Conservation (phyloP, 2,113 vertebrate genomes). For the Puntigrus tetrazona region DNA sequence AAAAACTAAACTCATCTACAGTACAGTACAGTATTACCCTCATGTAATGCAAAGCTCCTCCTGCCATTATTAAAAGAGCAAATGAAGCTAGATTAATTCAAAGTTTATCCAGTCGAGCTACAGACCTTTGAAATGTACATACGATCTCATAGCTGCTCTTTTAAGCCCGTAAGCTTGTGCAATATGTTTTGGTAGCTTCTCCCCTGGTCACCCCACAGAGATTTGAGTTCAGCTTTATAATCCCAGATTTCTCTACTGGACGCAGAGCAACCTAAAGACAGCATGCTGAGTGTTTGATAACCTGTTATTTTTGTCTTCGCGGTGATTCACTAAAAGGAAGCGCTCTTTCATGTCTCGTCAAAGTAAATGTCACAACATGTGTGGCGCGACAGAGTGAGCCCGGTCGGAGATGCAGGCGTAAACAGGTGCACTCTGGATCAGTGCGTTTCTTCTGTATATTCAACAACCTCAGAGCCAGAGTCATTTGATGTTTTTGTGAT, state of each 20-base stretch:
- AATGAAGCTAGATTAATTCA: background rate
- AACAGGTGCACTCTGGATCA: background rate
- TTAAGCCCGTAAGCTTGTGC: background rate
- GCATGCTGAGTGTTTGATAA: constrained; percentile 15
- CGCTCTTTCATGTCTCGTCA: background rate
- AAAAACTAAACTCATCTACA: background rate
- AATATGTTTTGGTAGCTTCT: background rate
- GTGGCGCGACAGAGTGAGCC: background rate
- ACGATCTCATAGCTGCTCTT: background rate
- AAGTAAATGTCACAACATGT: background rate
- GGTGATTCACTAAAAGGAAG: background rate
- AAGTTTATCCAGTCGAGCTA: background rate
- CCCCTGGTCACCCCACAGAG: background rate
- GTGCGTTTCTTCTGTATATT: background rate
- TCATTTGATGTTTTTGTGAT: background rate
- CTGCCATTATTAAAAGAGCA: background rate
- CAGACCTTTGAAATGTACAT: background rate
- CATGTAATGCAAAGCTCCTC: background rate
- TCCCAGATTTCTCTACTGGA: background rate
- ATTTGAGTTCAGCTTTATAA: background rate
- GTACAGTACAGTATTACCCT: background rate
- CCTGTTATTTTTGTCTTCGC: background rate
- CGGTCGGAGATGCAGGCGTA: background rate
- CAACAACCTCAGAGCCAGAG: background rate
- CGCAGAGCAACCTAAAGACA: background rate